Evolutionary conservation across 1,140 invertebrate genomes (phyloP), one percentile per base, ranked within the genome.

Genomic region (Sinella curviseta): DNA sequence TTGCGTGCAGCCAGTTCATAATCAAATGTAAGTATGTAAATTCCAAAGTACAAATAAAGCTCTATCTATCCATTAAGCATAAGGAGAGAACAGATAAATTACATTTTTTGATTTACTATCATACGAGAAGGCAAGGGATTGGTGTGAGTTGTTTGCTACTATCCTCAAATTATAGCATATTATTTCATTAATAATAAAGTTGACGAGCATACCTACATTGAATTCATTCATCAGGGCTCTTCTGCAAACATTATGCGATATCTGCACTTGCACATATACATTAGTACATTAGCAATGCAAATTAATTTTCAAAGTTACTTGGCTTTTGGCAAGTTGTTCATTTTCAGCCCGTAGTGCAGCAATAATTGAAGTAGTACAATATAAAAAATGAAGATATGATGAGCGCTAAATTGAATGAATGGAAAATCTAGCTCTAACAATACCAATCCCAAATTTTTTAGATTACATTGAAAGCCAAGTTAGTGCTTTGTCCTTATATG

Each of bases 261-360:
- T n/a, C n/a, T n/a, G n/a, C n/a, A n/a, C n/a, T n/a, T n/a, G n/a
- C n/a, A n/a, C n/a, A n/a, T n/a, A n/a, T n/a, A n/a, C n/a, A n/a
- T n/a, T n/a, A n/a, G n/a, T n/a, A 48, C 39, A 60, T 60, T 60
- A n/a, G 57, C 14, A 60, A 14, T 60, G 57, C 57, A 60, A 60
- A 60, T 60, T 60, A 60, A 12, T 26, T 60, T 60, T 60, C 57
- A 60, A 60, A 60, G 12, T 60, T 12, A 60, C 57, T 60, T 60
- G 57, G 39, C 39, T 48, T 48, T 48, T 48, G 39, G 39, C 39
- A 48, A 48, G 39, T 48, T 48, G 8, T 48, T 48, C 20, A 12
- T 48, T 48, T 48, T 48, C 20, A 12, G 39, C 20, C 39, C 20
- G 8, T 48, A 48, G 39, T 48, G 39, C 39, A 48, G 20, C 20